Evolutionary conservation across 2,888 invertebrate species (phyloP).

Genomic region (Heliconius cydno): DNA sequence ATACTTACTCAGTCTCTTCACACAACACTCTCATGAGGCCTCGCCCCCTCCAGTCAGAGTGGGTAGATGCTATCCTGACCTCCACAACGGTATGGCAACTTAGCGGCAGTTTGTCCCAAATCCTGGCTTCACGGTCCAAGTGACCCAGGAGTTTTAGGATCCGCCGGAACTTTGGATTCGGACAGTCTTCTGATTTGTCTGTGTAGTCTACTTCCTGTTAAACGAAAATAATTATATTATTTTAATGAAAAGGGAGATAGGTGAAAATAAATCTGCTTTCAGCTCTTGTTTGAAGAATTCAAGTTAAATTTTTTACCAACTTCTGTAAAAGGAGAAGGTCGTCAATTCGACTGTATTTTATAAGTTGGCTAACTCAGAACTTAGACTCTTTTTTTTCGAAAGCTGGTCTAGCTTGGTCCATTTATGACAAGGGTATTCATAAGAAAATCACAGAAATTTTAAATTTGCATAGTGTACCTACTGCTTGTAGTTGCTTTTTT

Average conservation of each 20-base stretch:
- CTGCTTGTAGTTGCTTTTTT: too few species aligned
- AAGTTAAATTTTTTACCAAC: too few species aligned
- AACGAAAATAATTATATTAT: not conserved
- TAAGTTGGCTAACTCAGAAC: too few species aligned
- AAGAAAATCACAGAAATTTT: too few species aligned
- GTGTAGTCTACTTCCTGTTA: conserved; percentile 68
- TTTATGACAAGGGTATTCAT: too few species aligned
- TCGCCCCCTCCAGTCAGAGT: conserved; percentile 85
- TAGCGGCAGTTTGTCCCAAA: conserved; percentile 83
- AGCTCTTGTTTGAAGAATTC: not conserved
- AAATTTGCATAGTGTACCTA: too few species aligned
- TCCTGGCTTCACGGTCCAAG: conserved; percentile 82
- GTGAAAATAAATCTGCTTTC: too few species aligned
- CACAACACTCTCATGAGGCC: conserved; percentile 87
- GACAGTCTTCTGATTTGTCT: conserved; percentile 81
- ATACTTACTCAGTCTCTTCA: conserved; percentile 86
- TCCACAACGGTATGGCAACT: conserved; percentile 82
- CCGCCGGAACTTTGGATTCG: conserved; percentile 85
- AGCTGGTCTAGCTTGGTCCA: too few species aligned
- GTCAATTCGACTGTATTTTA: too few species aligned
- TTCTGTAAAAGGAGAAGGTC: too few species aligned
- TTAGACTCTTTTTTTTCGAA: too few species aligned
- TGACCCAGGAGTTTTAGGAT: conserved; percentile 84
- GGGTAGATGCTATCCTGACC: conserved; percentile 86
- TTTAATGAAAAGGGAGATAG: too few species aligned